Evolutionary conservation across 2,113 vertebrate species (phyloP), one percentile per base, ranked within the genome.

Genomic region (Lucifuga dentata): DNA sequence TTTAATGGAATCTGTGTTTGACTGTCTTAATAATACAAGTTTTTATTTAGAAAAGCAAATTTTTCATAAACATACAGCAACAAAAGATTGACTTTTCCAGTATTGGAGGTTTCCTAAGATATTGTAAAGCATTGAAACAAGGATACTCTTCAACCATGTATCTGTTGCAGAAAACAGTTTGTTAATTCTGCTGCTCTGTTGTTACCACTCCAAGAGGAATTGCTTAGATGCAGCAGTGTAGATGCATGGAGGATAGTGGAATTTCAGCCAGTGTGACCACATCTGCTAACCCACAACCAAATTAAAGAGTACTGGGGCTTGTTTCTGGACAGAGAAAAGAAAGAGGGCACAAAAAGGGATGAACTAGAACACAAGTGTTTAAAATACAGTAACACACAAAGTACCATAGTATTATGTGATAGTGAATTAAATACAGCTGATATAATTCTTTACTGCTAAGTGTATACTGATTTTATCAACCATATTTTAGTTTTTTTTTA

Each of bases 251-350:
- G 29, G 43, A n/a, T n/a, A n/a, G n/a, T n/a, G 10, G 17, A 32
- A 40, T 15, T 62, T 50, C 19, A 58, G 39, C 43, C 13, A 13
- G 17, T 20, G n/a, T 17, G 10, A n/a, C 12, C 21, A 17, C 36
- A 11, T 74, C 43, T 17, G 23, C n/a, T 68, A 44, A 26, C 64
- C 44, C 44, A 21, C 26, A 61, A 43, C 43, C 16, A 20, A 6
- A 44, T 41, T 20, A 36, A 20, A 44, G 13, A 38, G 45, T 59
- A 59, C 1, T 2, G 2, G 15, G 68, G 73, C 73, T 82, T 78
- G 75, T 87, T 81, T 87, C 72, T 80, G 73, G 63, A 59, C 46
- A 53, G 43, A 61, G 44, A 19, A 40, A 46, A 45, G 19, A 26
- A 9, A 55, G 29, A 58, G 21, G 43, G 39, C 55, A 41, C n/a